Evolutionary conservation across 37 sponge, comb jelly and placozoan species (phyloP).

Genomic region (Beroe ovata): DNA sequence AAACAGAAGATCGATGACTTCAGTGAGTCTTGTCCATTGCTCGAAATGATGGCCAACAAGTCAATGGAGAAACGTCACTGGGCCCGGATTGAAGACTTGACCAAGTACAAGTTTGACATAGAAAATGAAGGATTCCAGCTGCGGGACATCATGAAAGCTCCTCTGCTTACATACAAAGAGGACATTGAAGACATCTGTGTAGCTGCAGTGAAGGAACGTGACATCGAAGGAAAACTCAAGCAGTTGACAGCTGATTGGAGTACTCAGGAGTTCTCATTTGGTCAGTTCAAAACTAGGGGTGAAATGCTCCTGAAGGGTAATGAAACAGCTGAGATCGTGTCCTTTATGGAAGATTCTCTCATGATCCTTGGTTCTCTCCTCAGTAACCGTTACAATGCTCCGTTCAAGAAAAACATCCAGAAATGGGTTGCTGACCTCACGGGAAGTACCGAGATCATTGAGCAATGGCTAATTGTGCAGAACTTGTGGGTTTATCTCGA

Average conservation of each 20-base stretch:
- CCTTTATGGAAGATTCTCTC: slow-evolving; percentile 97
- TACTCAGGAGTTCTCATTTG: slow-evolving; percentile 82
- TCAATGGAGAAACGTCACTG: slow-evolving; percentile 97
- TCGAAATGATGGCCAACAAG: slow-evolving; percentile 92
- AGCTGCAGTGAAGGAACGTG: slow-evolving; percentile 96
- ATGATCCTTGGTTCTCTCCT: slow-evolving; percentile 97
- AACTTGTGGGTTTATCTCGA: slow-evolving; percentile 99
- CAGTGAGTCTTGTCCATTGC: slow-evolving; percentile 91
- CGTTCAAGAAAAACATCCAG: slow-evolving; percentile 97
- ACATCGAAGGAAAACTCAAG: slow-evolving; percentile 96
- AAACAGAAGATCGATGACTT: slow-evolving; percentile 98
- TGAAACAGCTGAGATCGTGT: slow-evolving; percentile 86
- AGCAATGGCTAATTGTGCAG: slow-evolving; percentile 97
- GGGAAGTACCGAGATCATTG: slow-evolving; percentile 93
- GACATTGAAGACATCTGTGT: slow-evolving; percentile 99
- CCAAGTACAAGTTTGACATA: slow-evolving; percentile 86
- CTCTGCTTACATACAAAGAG: slow-evolving; percentile 87
- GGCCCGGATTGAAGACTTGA: slow-evolving; percentile 88
- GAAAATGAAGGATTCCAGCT: slow-evolving; percentile 88
- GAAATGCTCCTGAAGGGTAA: slow-evolving; percentile 96
- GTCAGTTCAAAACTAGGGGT: slow-evolving; percentile 90
- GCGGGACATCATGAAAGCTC: slow-evolving; percentile 96
- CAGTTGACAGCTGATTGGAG: slow-evolving; percentile 94
- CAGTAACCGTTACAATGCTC: slow-evolving; percentile 99
- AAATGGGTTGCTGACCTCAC: slow-evolving; percentile 93